Conservation (phyloP, 2,113 vertebrate species). For the human region GRCh38 chr2:216974501-216975000, state of each 20-base stretch:
- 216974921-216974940: constrained; percentile 72
- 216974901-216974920: constrained; percentile 71
- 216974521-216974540: not conserved
- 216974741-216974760: constrained; percentile 41
- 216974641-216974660: constrained; percentile 16
- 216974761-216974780: constrained; percentile 17
- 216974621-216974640: constrained; percentile 21
- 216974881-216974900: constrained; percentile 34
- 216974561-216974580: not conserved
- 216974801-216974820: constrained; percentile 26
- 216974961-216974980: constrained; percentile 50
- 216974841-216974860: constrained; percentile 61
- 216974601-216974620: constrained; percentile 48
- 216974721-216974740: constrained; percentile 36
- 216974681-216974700: not conserved
- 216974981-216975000: constrained; percentile 32
- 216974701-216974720: constrained; percentile 10
- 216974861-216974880: constrained; percentile 65
- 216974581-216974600: constrained; percentile 34
- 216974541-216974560: not conserved
- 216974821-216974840: constrained; percentile 37
- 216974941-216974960: constrained; percentile 71
- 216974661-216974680: constrained; percentile 26
- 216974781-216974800: constrained; percentile 6
- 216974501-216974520: not conserved